Conservation (phyloP, 2,797 vertebrate genomes). For the Pangasius macronema region DNA sequence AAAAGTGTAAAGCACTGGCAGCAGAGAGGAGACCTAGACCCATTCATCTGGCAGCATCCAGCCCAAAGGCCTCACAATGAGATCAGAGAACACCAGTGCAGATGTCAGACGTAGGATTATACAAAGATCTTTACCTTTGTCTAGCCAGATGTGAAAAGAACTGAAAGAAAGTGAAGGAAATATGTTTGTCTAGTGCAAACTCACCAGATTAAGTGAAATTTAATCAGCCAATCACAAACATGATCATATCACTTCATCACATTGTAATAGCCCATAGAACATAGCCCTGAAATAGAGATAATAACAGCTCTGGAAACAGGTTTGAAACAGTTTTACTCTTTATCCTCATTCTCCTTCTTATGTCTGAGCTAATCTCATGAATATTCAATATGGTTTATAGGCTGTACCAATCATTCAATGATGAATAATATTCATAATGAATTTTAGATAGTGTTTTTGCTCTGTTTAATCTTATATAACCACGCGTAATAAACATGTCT, state of each 20-base stretch:
- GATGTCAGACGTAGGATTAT: not conserved
- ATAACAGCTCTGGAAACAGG: not conserved
- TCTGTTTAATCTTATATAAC: not conserved
- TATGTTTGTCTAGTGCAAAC: not conserved
- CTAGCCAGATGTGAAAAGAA: not conserved
- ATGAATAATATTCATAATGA: not conserved
- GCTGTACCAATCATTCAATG: not conserved
- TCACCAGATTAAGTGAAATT: not conserved
- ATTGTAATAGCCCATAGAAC: not conserved
- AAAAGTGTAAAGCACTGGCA: constrained; percentile 6
- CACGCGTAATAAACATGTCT: not conserved
- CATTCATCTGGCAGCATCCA: not conserved
- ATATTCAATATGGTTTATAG: not conserved
- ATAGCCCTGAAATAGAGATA: not conserved
- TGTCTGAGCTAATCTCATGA: not conserved
- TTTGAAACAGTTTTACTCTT: not conserved
- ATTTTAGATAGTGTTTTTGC: not conserved
- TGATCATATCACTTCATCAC: not conserved
- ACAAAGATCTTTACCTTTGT: not conserved
- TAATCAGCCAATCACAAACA: not conserved
- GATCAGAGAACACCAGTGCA: not conserved
- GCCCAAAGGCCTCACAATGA: not conserved
- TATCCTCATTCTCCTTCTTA: not conserved
- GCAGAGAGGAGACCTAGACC: not conserved
- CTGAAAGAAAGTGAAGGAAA: not conserved